A percentile compares a stretch with the other conserved stretches of the same genome.
phyloP scores from a whole-genome alignment of 2,113 vertebrate species.

The Lethenteron camtschaticum region DNA sequence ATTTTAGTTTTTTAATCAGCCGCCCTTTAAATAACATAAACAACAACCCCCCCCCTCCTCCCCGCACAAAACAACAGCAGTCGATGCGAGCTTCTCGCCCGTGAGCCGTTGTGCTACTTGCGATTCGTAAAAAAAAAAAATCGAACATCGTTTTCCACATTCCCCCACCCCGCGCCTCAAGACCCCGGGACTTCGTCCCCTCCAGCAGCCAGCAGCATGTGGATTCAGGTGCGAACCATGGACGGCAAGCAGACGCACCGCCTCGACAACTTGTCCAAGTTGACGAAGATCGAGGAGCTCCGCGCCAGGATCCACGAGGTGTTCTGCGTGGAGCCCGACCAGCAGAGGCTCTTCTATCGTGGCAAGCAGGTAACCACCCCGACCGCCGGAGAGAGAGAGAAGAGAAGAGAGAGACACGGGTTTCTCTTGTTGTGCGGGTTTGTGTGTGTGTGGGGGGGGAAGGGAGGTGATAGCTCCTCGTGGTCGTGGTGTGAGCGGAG shows the following conservation, averaged over 20 bases:
- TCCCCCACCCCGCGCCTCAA: too few relatives aligned
- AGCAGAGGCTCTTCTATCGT: constrained; percentile 71
- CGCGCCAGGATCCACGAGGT: constrained; percentile 46
- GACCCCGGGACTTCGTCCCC: too few relatives aligned
- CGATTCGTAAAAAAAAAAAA: too few relatives aligned
- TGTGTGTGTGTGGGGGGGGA: not conserved
- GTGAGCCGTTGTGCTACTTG: too few relatives aligned
- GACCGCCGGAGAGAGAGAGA: not conserved
- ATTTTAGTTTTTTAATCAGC: too few relatives aligned
- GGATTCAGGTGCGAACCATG: constrained; percentile 96
- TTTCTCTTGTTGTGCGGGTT: not conserved
- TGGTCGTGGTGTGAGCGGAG: too few relatives aligned
- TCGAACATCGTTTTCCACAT: too few relatives aligned
- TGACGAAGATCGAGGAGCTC: constrained; percentile 73
- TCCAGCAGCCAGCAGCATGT: constrained; percentile 39
- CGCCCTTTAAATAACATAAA: too few relatives aligned
- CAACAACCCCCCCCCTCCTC: too few relatives aligned
- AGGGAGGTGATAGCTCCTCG: not conserved
- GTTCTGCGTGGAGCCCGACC: constrained; percentile 47
- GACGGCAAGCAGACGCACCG: constrained; percentile 63
- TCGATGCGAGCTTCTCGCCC: too few relatives aligned
- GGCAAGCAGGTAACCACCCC: constrained; percentile 55
- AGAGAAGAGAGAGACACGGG: too few relatives aligned
- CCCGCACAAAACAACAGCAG: too few relatives aligned
- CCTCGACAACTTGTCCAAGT: constrained; percentile 65